Conservation (phyloP, 1,140 invertebrate species). For the Diachasmimorpha longicaudata region DNA sequence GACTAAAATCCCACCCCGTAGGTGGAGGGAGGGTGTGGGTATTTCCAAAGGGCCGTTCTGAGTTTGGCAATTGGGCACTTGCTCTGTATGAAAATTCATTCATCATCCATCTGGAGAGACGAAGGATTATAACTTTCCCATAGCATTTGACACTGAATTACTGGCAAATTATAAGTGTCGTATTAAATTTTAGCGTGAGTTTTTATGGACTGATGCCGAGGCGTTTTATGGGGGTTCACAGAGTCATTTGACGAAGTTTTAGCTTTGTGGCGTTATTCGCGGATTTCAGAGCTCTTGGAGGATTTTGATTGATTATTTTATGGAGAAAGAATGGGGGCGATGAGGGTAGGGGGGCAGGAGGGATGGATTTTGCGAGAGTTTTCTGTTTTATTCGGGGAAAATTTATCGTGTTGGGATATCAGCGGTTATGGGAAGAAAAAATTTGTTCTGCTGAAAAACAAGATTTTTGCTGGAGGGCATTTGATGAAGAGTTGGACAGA, state of each 20-base stretch:
- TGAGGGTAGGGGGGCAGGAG: too few relatives aligned
- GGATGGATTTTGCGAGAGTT: too few relatives aligned
- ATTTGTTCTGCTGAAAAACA: too few relatives aligned
- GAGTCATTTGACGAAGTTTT: background rate
- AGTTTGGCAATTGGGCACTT: slow-evolving; percentile 1
- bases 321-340: too few relatives aligned
- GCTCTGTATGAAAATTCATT: background rate
- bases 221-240: background rate
- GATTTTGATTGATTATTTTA: too few relatives aligned
- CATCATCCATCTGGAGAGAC: background rate
- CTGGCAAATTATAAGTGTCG: background rate
- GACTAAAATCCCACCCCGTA: background rate
- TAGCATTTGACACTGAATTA: background rate
- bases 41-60: background rate
- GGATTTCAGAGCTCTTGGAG: too few relatives aligned
- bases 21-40: background rate
- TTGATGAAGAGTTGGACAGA: too few relatives aligned
- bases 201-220: background rate
- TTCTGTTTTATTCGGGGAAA: too few relatives aligned
- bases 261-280: background rate
- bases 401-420: too few relatives aligned
- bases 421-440: too few relatives aligned
- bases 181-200: background rate
- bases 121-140: background rate
- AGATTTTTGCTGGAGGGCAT: too few relatives aligned